Percentiles rank a stretch among this genome's conserved stretches.
Conservation (phyloP, 2,113 vertebrate species). For the Datnioides undecimradiatus region DNA sequence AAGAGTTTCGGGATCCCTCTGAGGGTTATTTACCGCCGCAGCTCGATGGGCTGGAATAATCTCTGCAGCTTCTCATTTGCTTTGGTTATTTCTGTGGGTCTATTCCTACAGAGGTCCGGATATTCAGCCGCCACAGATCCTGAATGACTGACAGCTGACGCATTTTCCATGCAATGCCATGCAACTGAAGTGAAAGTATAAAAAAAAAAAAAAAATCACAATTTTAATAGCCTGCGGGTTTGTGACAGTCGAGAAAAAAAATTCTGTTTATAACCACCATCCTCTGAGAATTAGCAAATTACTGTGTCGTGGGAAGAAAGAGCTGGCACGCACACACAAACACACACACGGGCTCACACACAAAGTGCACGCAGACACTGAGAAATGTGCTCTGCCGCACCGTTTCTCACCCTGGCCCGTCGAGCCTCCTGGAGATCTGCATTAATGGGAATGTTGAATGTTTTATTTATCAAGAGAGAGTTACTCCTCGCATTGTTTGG, state of each 20-base stretch:
- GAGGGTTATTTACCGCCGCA: slow-evolving; percentile 9
- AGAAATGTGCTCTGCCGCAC: slow-evolving; percentile 15
- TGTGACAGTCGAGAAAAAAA: background rate
- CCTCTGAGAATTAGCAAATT: slow-evolving; percentile 15
- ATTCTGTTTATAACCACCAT: background rate
- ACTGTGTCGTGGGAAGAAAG: slow-evolving; percentile 7
- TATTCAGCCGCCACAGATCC: slow-evolving; percentile 21
- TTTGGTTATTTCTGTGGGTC: slow-evolving; percentile 28
- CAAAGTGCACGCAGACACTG: background rate
- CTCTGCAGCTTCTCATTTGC: slow-evolving; percentile 29
- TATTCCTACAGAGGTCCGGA: background rate
- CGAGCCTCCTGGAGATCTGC: slow-evolving; percentile 9
- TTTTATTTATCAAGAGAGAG: slow-evolving; percentile 49
- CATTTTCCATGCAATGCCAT: background rate
- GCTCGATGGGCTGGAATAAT: slow-evolving; percentile 42
- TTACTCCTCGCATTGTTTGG: slow-evolving; percentile 24
- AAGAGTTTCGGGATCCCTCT: slow-evolving; percentile 7
- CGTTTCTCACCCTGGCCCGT: slow-evolving; percentile 36
- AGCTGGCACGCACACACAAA: background rate
- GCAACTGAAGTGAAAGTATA: background rate
- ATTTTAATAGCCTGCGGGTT: background rate
- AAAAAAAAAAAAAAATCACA: background rate
- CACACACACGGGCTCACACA: slow-evolving; percentile 21
- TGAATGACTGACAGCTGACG: slow-evolving; percentile 50
- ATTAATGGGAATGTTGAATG: slow-evolving; percentile 39